phyloP scores from a whole-genome alignment of 2,113 vertebrate species.

The Eubucco bourcierii region DNA sequence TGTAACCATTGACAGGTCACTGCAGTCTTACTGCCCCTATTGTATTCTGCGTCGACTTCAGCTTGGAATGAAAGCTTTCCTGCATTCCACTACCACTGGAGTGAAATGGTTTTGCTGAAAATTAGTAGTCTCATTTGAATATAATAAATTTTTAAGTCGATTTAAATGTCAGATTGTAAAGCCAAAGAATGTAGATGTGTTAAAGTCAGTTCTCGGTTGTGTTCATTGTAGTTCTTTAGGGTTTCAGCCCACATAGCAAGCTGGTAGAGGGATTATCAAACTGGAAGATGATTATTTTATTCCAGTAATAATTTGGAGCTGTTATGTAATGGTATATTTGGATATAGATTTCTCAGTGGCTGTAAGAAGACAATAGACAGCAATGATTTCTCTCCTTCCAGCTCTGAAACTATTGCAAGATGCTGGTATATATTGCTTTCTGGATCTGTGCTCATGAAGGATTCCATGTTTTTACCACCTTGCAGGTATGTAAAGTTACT shows the following conservation, averaged over 20 bases:
- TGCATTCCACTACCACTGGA: not conserved
- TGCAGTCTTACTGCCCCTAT: not conserved
- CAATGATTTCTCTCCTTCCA: constrained; percentile 60
- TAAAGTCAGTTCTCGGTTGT: not conserved
- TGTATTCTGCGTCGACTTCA: not conserved
- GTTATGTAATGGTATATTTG: no score
- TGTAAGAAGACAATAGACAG: not conserved
- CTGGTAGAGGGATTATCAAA: not conserved
- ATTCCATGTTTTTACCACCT: constrained; percentile 93
- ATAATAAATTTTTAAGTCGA: not conserved
- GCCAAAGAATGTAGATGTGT: not conserved
- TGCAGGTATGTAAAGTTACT: constrained; percentile 85
- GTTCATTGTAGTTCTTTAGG: not conserved
- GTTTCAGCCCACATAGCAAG: not conserved
- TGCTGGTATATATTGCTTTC: constrained; percentile 97
- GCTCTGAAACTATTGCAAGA: constrained; percentile 89
- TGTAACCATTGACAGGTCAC: fast-evolving
- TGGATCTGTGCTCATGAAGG: constrained; percentile 95
- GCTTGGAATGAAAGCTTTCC: fast-evolving
- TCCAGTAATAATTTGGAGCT: not conserved
- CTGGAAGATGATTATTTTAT: not conserved
- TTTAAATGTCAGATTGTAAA: not conserved
- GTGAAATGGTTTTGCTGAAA: not conserved
- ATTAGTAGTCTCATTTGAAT: not conserved
- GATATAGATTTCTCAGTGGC: not conserved